Percentiles rank a stretch among this genome's conserved stretches.
Evolutionary conservation across 1,140 invertebrate genomes (phyloP).

Genomic region (Lutraria rhynchaena): DNA sequence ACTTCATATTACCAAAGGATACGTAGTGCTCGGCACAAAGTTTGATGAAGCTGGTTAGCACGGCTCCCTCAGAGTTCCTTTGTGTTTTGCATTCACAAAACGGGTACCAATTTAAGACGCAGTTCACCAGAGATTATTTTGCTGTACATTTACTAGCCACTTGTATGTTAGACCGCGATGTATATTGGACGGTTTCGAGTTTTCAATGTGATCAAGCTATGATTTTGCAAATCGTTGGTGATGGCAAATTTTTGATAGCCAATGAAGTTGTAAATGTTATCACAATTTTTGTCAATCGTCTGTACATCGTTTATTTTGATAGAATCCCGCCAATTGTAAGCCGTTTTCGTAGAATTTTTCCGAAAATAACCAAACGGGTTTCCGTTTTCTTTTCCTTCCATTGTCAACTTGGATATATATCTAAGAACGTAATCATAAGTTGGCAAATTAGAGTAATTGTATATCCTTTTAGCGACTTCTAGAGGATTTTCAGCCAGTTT

Average conservation of each 20-base stretch:
- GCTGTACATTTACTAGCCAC: too few relatives aligned
- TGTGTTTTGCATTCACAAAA: too few relatives aligned
- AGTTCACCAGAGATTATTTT: too few relatives aligned
- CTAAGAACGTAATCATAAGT: background rate
- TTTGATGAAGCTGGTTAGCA: too few relatives aligned
- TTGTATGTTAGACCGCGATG: too few relatives aligned
- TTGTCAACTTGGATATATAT: slow-evolving; percentile 22
- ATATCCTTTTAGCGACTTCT: slow-evolving; percentile 13
- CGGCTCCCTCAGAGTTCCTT: too few relatives aligned
- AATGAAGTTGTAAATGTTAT: background rate
- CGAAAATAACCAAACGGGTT: slow-evolving; percentile 2
- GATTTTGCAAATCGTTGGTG: background rate
- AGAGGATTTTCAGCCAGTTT: slow-evolving; percentile 47
- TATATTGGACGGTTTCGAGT: background rate
- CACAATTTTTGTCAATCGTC: slow-evolving; percentile 24
- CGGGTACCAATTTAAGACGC: too few relatives aligned
- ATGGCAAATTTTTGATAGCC: background rate
- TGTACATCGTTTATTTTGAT: background rate
- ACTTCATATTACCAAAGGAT: too few relatives aligned
- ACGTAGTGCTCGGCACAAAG: too few relatives aligned
- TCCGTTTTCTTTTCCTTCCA: background rate
- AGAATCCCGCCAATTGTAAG: slow-evolving; percentile 22
- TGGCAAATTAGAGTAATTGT: slow-evolving; percentile 2
- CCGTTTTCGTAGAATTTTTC: slow-evolving; percentile 36
- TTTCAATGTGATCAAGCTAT: background rate